Conservation (phyloP, 2,113 vertebrate genomes). For the Telmatochromis bifrenatus region DNA sequence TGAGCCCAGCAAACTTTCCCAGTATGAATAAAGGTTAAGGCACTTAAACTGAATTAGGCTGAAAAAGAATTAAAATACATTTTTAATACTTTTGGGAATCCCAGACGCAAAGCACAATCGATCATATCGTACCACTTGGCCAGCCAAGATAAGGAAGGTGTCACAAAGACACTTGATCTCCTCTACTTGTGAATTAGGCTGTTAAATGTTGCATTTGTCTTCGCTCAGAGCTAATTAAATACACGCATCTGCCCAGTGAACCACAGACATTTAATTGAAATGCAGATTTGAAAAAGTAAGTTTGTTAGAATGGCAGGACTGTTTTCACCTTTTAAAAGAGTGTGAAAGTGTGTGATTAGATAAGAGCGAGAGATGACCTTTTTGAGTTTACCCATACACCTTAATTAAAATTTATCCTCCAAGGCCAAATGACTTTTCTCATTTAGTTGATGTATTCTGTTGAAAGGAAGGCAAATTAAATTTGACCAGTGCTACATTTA, state of each 20-base stretch:
- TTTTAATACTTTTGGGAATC: neutral
- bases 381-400: neutral
- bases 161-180: neutral
- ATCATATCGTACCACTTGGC: neutral
- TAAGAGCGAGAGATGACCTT: constrained; percentile 38
- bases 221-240: constrained; percentile 33
- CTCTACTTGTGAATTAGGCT: neutral
- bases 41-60: neutral
- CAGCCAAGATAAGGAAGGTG: neutral
- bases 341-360: constrained; percentile 43
- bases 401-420: constrained; percentile 45
- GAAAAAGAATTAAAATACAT: constrained; percentile 9
- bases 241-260: constrained; percentile 4
- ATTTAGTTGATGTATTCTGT: neutral
- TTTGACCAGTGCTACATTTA: constrained; percentile 3
- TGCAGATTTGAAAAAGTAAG: constrained; percentile 23
- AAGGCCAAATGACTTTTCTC: constrained; percentile 12
- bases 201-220: constrained; percentile 3
- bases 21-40: constrained; percentile 18
- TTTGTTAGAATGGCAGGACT: neutral
- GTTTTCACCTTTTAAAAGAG: constrained; percentile 28
- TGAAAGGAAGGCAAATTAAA: constrained; percentile 17
- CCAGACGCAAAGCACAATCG: neutral
- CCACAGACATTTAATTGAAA: constrained; percentile 39
- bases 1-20: neutral